A percentile compares a stretch with the other conserved stretches of the same genome.
phyloP scores from a whole-genome alignment of 2,113 vertebrate species.

The Elachura formosa region DNA sequence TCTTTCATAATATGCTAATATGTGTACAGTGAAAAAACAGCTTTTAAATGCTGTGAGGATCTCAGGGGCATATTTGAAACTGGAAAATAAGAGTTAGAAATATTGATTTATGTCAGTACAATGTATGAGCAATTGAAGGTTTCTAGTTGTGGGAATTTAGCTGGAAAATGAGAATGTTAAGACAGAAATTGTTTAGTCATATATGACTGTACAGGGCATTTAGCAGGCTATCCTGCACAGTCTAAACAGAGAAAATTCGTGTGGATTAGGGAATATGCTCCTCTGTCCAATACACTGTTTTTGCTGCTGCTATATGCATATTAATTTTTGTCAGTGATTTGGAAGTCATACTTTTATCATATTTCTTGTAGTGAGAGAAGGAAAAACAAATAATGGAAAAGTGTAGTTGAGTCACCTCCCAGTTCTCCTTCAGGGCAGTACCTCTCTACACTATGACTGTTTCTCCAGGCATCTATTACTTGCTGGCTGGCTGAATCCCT shows the following conservation, averaged over 20 bases:
- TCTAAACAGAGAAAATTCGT: not conserved
- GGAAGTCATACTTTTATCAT: not conserved
- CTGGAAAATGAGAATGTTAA: not conserved
- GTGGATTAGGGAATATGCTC: not conserved
- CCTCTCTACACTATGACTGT: not conserved
- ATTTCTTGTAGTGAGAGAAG: not conserved
- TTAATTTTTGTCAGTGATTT: not conserved
- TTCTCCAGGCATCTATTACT: not conserved
- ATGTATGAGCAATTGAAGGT: not conserved
- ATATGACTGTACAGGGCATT: not conserved
- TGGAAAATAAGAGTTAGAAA: not conserved
- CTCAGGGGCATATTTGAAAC: not conserved
- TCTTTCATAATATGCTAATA: slow-evolving; percentile 51
- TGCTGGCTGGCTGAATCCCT: not conserved
- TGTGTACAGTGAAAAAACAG: slow-evolving; percentile 1
- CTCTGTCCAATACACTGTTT: not conserved
- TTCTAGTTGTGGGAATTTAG: not conserved
- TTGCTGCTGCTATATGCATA: not conserved
- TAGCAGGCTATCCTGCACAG: not conserved
- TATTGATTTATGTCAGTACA: not conserved
- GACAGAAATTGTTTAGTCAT: not conserved
- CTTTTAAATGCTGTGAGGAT: not conserved
- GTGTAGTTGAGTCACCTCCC: not conserved
- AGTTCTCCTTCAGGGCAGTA: not conserved
- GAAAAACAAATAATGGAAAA: not conserved